Evolutionary conservation across 2,888 invertebrate species (phyloP).

Genomic region (Drosophila ustulata): DNA sequence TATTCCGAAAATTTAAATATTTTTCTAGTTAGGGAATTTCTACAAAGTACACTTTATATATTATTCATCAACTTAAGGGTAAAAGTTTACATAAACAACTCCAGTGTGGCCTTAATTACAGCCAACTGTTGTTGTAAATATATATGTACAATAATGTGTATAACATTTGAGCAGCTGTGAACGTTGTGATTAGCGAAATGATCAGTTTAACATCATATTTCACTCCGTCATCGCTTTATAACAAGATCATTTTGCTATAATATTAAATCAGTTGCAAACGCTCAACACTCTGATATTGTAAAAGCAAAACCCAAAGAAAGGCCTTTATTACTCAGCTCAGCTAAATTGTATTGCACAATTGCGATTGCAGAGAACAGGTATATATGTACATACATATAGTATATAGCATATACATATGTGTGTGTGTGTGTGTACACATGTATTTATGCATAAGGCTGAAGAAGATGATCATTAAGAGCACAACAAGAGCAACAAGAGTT

Average conservation of each 20-base stretch:
- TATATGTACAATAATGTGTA: too few species aligned
- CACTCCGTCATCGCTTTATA: not conserved
- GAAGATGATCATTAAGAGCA: slow-evolving; percentile 7
- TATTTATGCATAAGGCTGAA: not conserved
- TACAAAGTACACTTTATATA: too few species aligned
- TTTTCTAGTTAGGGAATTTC: too few species aligned
- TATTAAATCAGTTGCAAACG: not conserved
- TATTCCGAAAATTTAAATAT: too few species aligned
- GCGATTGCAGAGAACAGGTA: not conserved
- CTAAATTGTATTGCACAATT: slow-evolving; percentile 5
- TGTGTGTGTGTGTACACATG: slow-evolving; percentile 4
- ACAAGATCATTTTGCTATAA: not conserved
- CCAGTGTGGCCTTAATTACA: too few species aligned
- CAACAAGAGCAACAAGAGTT: slow-evolving; percentile 16
- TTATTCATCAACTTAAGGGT: too few species aligned
- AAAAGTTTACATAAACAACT: too few species aligned
- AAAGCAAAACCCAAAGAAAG: not conserved
- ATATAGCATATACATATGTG: not conserved
- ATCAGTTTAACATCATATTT: not conserved
- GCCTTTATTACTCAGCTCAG: not conserved
- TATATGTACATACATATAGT: not conserved
- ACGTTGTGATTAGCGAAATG: not conserved
- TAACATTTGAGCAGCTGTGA: too few species aligned
- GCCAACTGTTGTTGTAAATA: too few species aligned
- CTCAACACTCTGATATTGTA: not conserved